phyloP scores from a whole-genome alignment of 2,113 vertebrate species.

The Neogobius melanostomus region DNA sequence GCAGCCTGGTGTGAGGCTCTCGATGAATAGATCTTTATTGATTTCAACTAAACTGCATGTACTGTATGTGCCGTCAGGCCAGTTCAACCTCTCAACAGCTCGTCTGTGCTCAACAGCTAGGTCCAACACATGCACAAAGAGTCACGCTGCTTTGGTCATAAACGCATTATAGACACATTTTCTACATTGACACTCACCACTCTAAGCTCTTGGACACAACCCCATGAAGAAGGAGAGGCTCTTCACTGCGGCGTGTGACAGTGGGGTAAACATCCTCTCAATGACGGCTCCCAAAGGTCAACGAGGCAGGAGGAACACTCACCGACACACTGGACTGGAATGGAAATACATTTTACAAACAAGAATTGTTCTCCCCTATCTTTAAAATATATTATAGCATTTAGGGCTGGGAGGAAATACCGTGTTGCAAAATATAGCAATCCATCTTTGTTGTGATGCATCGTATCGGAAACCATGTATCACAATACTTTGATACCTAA shows the following conservation, averaged over 20 bases:
- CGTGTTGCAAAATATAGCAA: no score
- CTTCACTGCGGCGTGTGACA: conserved; percentile 42
- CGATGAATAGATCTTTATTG: conserved; percentile 64
- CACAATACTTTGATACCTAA: no score
- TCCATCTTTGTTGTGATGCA: no score
- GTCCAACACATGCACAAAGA: conserved; percentile 24
- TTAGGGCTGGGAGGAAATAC: no score
- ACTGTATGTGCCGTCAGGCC: conserved; percentile 42
- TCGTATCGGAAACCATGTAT: no score
- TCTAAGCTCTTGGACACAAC: conserved; percentile 57
- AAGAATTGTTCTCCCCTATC: background rate
- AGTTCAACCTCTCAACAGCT: conserved; percentile 56
- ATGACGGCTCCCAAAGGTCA: conserved; percentile 64
- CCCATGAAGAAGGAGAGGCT: conserved; percentile 53
- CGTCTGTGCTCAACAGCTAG: conserved; percentile 34
- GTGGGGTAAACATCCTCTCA: conserved; percentile 49
- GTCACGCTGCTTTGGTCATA: conserved; percentile 30
- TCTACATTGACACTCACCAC: conserved; percentile 24
- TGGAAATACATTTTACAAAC: conserved; percentile 35
- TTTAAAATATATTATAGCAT: no score
- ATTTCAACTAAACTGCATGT: conserved; percentile 57
- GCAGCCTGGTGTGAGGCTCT: conserved; percentile 44
- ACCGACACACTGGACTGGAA: conserved; percentile 19
- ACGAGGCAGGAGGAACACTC: conserved; percentile 40
- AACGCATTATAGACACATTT: conserved; percentile 19